Conservation (phyloP, 2,113 vertebrate species). For the Kobus ellipsiprymnus region DNA sequence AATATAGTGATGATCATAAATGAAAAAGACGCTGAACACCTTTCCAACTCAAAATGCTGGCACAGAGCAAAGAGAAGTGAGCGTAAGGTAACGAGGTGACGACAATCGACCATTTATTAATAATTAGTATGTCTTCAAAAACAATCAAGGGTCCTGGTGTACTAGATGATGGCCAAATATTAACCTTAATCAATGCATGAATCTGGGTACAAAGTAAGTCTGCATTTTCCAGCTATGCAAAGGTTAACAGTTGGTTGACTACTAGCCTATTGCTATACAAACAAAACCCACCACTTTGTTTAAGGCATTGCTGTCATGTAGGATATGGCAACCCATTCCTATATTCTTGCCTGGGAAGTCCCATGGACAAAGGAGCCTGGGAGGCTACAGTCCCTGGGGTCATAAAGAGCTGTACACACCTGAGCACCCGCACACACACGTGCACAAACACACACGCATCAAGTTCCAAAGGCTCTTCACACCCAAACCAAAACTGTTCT, state of each 20-base stretch:
- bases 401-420: background rate
- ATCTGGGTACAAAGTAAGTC: background rate
- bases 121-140: background rate
- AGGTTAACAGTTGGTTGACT: background rate
- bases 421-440: fast-evolving
- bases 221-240: background rate
- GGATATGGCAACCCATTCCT: background rate
- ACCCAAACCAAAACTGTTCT: background rate
- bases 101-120: background rate
- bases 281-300: background rate
- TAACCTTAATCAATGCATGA: background rate
- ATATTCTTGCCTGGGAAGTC: background rate
- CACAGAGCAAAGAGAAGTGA: background rate
- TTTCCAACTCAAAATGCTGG: constrained; percentile 4
- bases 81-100: background rate
- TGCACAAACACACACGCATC: background rate
- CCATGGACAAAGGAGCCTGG: background rate
- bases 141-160: background rate
- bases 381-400: background rate
- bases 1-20: background rate
- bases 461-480: background rate
- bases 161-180: background rate
- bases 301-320: background rate
- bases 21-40: background rate
- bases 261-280: background rate